Base-by-base conservation (phyloP, 2,797 vertebrate species). In the Sarcoramphus papa region DNA sequence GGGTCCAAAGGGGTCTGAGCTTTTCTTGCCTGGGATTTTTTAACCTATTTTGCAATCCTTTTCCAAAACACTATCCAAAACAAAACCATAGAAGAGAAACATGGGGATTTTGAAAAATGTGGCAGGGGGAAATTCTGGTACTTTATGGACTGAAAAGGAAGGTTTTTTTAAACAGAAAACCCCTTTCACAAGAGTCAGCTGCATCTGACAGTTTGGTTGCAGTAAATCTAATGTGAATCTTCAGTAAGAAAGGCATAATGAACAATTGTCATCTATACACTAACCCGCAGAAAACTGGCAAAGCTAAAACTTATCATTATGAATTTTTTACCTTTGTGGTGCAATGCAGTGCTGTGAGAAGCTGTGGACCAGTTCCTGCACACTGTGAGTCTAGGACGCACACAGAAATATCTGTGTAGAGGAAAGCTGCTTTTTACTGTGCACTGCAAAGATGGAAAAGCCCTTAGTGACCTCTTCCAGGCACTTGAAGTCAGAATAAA, bases 71-170 rank as follows among this genome's bases (percentile, higher is more conserved):
- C 19, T 50, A 35, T 6, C 22, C 48, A 37, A 68, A 93, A 75
- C 6, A 64, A 57, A 93, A 72, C 1, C 19, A 65, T 6, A 65
- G 22, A 53, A 48, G 5, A 73, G 6, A 92, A 84, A 65, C 22
- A 40, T 2, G 2, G 14, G 1, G 4, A 51, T 74, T 79, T 54
- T 43, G 12, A 51, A 79, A 88, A 90, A 73, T 16, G 35, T 6
- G 27, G 4, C 0, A 0, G 2, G 3, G 16, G 10, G 3, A 0
- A 56, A 54, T 77, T 73, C 13, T 63, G 13, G 12, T 43, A 17
- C 9, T 47, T 56, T 67, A 41, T 9, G 10, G 22, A 56, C 20
- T n/a, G 60, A 77, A 92, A 80, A 79, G 1, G 3, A 65, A 48
- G 48, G 2, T 0, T 7, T 53, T 59, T 81, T 60, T 40, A 45